Percentiles rank a stretch among this genome's conserved stretches.
phyloP scores from a whole-genome alignment of 2,797 vertebrate genomes.

The Margarornis squamiger region DNA sequence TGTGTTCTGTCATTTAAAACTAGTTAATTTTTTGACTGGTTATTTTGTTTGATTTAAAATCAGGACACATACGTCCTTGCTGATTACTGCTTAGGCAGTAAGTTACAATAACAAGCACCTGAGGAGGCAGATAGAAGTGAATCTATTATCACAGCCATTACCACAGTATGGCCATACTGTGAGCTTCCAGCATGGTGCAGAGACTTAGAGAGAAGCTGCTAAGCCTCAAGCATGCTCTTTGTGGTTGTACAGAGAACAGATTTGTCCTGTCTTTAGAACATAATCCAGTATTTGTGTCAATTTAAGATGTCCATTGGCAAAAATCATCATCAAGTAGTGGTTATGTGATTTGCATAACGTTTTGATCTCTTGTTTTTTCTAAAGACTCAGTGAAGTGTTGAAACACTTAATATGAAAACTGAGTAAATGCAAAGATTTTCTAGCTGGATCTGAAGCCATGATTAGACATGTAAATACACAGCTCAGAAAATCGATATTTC shows the following conservation, averaged over 20 bases:
- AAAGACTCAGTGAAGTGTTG: not conserved
- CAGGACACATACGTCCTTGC: not conserved
- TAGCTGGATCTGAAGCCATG: not conserved
- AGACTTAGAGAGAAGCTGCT: not conserved
- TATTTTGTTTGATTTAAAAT: not conserved
- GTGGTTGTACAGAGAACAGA: not conserved
- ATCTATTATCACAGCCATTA: not conserved
- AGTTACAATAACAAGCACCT: not conserved
- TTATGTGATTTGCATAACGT: not conserved
- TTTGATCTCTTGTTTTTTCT: not conserved
- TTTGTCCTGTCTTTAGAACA: not conserved
- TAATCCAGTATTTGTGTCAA: not conserved
- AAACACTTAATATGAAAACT: not conserved
- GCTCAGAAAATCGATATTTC: not conserved
- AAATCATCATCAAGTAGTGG: not conserved
- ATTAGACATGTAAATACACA: not conserved
- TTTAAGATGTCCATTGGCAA: not conserved
- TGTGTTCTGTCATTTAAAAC: not conserved
- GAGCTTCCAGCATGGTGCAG: rapidly evolving
- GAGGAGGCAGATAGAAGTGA: not conserved
- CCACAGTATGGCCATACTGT: not conserved
- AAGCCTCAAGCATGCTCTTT: not conserved
- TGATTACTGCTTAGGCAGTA: not conserved
- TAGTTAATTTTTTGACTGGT: not conserved
- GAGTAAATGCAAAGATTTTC: not conserved